Evolutionary conservation across 2,888 invertebrate species (phyloP).

Genomic region (Cyaniris semiargus): DNA sequence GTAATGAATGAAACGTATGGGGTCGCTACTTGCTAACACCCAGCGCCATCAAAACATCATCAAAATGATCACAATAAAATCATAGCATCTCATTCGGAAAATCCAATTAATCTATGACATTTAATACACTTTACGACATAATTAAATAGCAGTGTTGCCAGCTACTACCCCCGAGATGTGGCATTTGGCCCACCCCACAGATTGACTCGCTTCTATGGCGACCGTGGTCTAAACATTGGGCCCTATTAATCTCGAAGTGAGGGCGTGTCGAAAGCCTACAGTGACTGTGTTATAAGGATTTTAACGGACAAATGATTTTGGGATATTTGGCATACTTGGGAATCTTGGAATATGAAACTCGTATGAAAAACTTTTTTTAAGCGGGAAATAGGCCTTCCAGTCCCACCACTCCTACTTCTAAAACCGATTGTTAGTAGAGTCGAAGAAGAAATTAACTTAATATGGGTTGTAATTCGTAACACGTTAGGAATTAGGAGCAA

Average conservation of each 20-base stretch:
- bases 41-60: neutral
- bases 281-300: slow-evolving; percentile 47
- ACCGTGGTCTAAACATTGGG: slow-evolving; percentile 70
- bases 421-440: neutral
- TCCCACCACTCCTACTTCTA: no score
- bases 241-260: slow-evolving; percentile 73
- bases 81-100: slow-evolving; percentile 33
- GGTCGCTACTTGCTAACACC: neutral
- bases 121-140: slow-evolving; percentile 48
- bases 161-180: slow-evolving; percentile 74
- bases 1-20: neutral
- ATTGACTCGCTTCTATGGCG: slow-evolving; percentile 68
- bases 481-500: neutral
- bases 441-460: neutral
- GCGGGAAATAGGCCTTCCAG: no score
- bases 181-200: slow-evolving; percentile 63
- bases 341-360: neutral
- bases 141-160: slow-evolving; percentile 59
- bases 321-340: slow-evolving; percentile 15
- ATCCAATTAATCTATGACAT: slow-evolving; percentile 54
- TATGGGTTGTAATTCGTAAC: neutral
- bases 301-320: slow-evolving; percentile 6
- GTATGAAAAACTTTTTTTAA: neutral
- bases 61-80: neutral
- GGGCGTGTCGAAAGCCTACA: slow-evolving; percentile 65